Base-by-base conservation (phyloP, 2,113 vertebrate genomes). In the Electrona antarctica region DNA sequence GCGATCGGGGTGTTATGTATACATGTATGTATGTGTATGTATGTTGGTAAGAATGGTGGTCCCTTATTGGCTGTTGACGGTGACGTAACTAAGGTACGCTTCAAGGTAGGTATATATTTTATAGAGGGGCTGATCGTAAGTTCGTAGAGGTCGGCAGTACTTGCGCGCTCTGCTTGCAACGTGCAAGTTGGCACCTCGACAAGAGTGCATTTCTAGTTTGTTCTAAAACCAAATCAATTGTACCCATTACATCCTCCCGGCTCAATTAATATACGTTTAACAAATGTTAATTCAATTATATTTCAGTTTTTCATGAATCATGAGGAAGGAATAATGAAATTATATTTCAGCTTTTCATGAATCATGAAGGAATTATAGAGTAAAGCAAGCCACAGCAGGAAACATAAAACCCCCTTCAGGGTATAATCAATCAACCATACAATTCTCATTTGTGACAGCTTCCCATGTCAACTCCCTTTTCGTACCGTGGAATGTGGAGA, bases 341-440 rank as follows among this genome's bases (percentile, higher is more conserved):
- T 5, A 14, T 56, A 0, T 8, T 15, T 2, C 3, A 13, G 13
- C 11, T 5, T 56, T 56, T 15, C 55, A 13, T 15, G 14, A 54
- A 54, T n/a, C 29, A 69, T 51, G 59, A 55, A 48, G 14, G 7
- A 57, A 67, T 71, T 52, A 73, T 12, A 74, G 2, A n/a, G 78
- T 69, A 57, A 87, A 83, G 84, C 80, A 85, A 85, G 87, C 73
- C 0, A 8, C 21, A 64, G 77, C 80, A 86, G 83, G 65, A 72
- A 58, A 78, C 60, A 76, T 45, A 41, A 41, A 41, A 41, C 33
- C 33, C 10, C 78, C 77, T 49, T 52, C 12, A 45, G 87, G 79
- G 84, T 84, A 87, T 78, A 89, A 84, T 75, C 79, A 65, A 89
- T 13, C 81, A 79, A 49, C 50, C 6, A 1, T 59, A 33, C 8